Evolutionary conservation across 2,113 vertebrate species (phyloP), one percentile per base, ranked within the genome.

Genomic region (Notechis scutatus): DNA sequence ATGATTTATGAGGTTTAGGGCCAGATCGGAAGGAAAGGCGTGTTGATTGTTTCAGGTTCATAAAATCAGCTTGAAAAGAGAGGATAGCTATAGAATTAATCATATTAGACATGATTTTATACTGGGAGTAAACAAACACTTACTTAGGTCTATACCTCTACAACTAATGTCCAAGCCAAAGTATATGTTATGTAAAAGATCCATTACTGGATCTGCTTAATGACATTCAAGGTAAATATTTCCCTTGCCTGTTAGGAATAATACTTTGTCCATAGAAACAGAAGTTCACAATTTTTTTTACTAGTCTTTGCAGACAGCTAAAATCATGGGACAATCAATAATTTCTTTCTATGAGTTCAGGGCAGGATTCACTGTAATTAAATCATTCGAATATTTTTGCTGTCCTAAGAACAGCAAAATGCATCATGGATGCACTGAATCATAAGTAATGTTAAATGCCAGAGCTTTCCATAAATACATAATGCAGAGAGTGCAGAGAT

Each of bases 391-490:
- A 47, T 20, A 81, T 52, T 54, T 23, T 55, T 55, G 12, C 5
- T 91, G 10, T 39, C 64, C 34, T n/a, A 23, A 74, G 69, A 81
- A 42, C 18, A 39, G 14, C 14, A 39, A 59, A 59, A 59, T 59
- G 57, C 23, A 59, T 89, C 86, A 96, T 95, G 90, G 47, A 94
- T 93, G 57, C 87, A 94, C 45, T 93, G 92, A 96, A 54, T 92
- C 61, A 92, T 85, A 92, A 1, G 15, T 87, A 69, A 92, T 91
- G 94, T 91, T 93, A 95, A 96, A 95, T 95, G 95, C 94, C 95
- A 95, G 88, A 94, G 69, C 34, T 95, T 26, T 94, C 93, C 39
- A 91, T 88, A 26, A 91, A 92, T 93, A 91, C 23, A 26, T 61
- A 61, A 61, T 61, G 11, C 93, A 91, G 93, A 92, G 54, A 93